phyloP scores from a whole-genome alignment of 2,888 invertebrate genomes.

The Tiphia femorata region DNA sequence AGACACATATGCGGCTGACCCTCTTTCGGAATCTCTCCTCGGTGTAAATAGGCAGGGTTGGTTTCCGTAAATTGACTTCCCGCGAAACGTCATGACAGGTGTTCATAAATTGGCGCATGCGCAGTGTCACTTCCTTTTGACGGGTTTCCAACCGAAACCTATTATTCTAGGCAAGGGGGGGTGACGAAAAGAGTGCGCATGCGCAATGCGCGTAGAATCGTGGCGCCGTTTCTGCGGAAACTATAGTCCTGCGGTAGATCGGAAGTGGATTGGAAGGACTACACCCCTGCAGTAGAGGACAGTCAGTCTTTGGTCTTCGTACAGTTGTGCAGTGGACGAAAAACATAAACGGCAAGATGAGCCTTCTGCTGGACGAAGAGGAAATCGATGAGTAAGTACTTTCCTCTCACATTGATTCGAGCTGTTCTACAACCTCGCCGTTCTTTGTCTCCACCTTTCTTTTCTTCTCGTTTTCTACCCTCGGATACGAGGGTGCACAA shows the following conservation, averaged over 20 bases:
- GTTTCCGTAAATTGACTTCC: constrained; percentile 2
- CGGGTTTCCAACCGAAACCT: neutral
- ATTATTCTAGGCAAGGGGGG: neutral
- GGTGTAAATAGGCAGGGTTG: too few species aligned
- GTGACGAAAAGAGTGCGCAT: constrained; percentile 11
- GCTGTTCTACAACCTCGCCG: neutral
- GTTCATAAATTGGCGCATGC: constrained; percentile 6
- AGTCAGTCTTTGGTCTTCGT: constrained; percentile 1
- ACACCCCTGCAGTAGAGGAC: constrained; percentile 35
- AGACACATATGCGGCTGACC: too few species aligned
- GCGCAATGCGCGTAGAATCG: constrained; percentile 11
- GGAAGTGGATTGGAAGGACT: constrained; percentile 44
- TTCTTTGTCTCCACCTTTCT: neutral
- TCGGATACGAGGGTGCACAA: neutral
- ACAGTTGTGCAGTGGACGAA: neutral
- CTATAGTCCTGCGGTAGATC: too few species aligned
- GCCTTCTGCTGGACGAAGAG: constrained; percentile 56
- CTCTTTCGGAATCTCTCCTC: too few species aligned
- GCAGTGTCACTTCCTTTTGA: constrained; percentile 21
- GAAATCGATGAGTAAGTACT: constrained; percentile 61
- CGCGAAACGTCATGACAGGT: neutral
- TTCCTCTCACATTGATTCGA: constrained; percentile 1
- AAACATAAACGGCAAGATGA: constrained; percentile 35
- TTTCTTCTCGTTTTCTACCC: neutral
- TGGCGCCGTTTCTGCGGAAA: constrained; percentile 25